A percentile compares a stretch with the other conserved stretches of the same genome.
Evolutionary conservation across 2,888 invertebrate genomes (phyloP).

Genomic region (Crioceris asparagi): DNA sequence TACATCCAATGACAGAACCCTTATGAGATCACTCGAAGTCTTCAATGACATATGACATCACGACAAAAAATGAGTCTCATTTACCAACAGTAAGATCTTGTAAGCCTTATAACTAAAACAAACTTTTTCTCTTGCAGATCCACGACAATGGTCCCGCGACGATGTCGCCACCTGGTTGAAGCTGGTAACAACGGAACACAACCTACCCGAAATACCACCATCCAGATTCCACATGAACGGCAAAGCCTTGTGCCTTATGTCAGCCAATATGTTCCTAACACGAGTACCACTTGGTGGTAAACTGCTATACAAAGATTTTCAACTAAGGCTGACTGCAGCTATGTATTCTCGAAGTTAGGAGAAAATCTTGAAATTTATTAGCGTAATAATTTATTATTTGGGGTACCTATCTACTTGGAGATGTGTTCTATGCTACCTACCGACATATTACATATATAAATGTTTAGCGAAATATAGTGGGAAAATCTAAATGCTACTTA

Average conservation of each 20-base stretch:
- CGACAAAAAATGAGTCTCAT: no score
- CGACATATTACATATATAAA: no score
- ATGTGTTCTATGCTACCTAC: no score
- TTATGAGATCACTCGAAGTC: no score
- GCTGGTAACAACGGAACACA: slow-evolving; percentile 47
- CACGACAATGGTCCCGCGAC: slow-evolving; percentile 58
- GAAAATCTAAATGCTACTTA: no score
- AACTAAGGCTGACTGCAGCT: slow-evolving; percentile 57
- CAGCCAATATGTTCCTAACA: slow-evolving; percentile 60
- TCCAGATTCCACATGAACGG: slow-evolving; percentile 71
- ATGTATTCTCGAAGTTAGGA: slow-evolving; percentile 40
- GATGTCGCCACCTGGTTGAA: slow-evolving; percentile 59
- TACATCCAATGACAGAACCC: no score
- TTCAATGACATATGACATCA: no score
- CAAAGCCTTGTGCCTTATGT: slow-evolving; percentile 69
- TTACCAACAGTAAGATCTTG: no score
- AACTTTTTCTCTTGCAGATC: slow-evolving; percentile 45
- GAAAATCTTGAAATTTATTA: background rate
- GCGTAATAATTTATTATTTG: no score
- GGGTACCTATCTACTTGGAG: no score
- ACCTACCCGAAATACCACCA: slow-evolving; percentile 44
- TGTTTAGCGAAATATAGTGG: no score
- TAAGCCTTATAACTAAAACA: no score
- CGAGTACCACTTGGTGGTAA: slow-evolving; percentile 60
- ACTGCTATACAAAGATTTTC: slow-evolving; percentile 57